Base-by-base conservation (phyloP, 2,888 invertebrate genomes). In the Spisula subtruncata region DNA sequence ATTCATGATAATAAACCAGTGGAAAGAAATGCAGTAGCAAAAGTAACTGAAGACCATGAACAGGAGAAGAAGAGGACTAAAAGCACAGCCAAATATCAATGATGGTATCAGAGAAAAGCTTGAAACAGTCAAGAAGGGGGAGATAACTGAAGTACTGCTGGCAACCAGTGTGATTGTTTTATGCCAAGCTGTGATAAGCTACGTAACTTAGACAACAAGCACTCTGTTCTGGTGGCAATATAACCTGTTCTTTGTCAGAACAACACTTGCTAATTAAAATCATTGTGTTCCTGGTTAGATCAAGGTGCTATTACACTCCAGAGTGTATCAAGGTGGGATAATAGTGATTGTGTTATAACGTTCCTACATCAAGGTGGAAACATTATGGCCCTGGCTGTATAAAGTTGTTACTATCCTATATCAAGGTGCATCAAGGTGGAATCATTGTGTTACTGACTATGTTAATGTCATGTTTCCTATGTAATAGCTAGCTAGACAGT, bases 391-490 rank as follows among this genome's bases (percentile, higher is more conserved):
- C n/a, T n/a, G n/a, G n/a, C n/a, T n/a, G n/a, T n/a, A n/a, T n/a
- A n/a, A n/a, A n/a, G n/a, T n/a, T n/a, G n/a, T n/a, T n/a, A n/a
- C n/a, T n/a, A n/a, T n/a, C n/a, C n/a, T n/a, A n/a, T n/a, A n/a
- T n/a, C n/a, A n/a, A n/a, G n/a, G n/a, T n/a, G n/a, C n/a, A n/a
- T 41, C 41, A 2, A 5, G 2, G 41, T 41, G 41, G 2, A 41
- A 41, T n/a, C 60, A 66, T n/a, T 25, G 60, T 66, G 60, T 25
- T 66, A 20, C 60, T 25, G 60, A 66, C 60, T 8, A 25, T 25
- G 60, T 25, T 25, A n/a, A 66, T 66, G 60, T 66, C 60, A 66
- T 66, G 60, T 66, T 66, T 60, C n/a, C 60, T 66, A 5, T 66
- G 25, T 66, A 60, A 60, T n/a, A 60, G n/a, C n/a, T n/a, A n/a